Percentiles rank a stretch among this genome's conserved stretches.
These are phyloP conservation scores for Zaprionus taronus DNA, from an alignment of 1,140 invertebrate genomes.

Conservation along the genomic window DNA sequence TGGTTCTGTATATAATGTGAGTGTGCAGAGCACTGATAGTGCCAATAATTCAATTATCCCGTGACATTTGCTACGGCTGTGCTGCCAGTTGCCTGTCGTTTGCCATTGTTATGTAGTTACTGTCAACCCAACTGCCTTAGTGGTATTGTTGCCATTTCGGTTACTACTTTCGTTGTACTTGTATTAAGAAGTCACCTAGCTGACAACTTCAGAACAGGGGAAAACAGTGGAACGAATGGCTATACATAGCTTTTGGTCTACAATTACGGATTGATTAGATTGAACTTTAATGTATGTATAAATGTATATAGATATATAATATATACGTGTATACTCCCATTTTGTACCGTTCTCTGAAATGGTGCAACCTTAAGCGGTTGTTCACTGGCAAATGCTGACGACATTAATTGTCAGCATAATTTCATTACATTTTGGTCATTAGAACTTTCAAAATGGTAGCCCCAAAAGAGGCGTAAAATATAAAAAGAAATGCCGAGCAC, in stretches of 20 bases:
- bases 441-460: conserved; percentile 67
- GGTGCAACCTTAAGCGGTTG: conserved; percentile 2
- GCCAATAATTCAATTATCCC: conserved; percentile 77
- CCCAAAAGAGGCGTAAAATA: conserved; percentile 34
- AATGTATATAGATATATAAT: neutral
- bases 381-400: conserved; percentile 30
- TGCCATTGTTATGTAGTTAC: conserved; percentile 60
- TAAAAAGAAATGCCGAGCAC: conserved; percentile 43
- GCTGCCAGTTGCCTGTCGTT: conserved; percentile 13
- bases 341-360: neutral
- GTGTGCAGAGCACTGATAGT: conserved; percentile 70
- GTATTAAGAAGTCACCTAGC: conserved; percentile 69
- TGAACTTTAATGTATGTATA: neutral
- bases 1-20: conserved; percentile 9
- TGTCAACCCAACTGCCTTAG: conserved; percentile 67
- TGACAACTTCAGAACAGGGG: conserved; percentile 38
- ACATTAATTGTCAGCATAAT: conserved; percentile 74
- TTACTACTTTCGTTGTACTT: conserved; percentile 2
- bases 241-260: conserved; percentile 11
- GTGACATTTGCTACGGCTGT: conserved; percentile 35
- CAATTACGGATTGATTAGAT: no score
- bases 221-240: neutral
- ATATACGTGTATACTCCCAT: neutral
- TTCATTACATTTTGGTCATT: conserved; percentile 74
- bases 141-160: conserved; percentile 36